A percentile compares a stretch with the other conserved stretches of the same genome.
Evolutionary conservation across 1,140 invertebrate genomes (phyloP).

Genomic region (Archegozetes longisetosus): DNA sequence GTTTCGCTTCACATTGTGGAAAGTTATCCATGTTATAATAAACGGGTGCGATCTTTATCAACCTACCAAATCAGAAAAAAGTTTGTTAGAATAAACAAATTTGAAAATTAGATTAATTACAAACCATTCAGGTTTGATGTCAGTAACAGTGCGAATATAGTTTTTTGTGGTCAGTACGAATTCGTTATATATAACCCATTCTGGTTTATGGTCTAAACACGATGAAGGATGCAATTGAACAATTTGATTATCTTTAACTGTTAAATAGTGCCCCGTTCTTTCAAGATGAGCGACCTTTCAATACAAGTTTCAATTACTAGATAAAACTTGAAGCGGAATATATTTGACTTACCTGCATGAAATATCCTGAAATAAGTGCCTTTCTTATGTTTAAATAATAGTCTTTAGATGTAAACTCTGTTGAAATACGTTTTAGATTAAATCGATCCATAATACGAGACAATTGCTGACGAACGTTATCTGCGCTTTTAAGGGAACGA

Average conservation of each 20-base stretch:
- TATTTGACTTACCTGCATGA: conserved; percentile 84
- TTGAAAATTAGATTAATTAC: conserved; percentile 27
- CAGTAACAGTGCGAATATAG: conserved; percentile 95
- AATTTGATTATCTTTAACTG: conserved; percentile 97
- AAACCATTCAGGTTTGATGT: conserved; percentile 83
- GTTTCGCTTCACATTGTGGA: conserved; percentile 87
- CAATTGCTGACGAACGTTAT: conserved; percentile 65
- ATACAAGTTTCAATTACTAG: not conserved
- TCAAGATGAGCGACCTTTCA: conserved; percentile 79
- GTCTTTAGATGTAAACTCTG: conserved; percentile 96
- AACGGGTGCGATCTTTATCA: conserved; percentile 85
- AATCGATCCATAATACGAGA: conserved; percentile 82
- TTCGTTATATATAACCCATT: conserved; percentile 99
- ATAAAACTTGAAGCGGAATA: not conserved
- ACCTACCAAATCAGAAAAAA: conserved; percentile 40
- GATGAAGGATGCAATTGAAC: conserved; percentile 98
- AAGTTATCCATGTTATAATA: conserved; percentile 98
- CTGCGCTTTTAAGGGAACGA: conserved; percentile 83
- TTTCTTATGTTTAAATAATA: conserved; percentile 99
- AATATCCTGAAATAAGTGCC: conserved; percentile 92
- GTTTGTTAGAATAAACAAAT: conserved; percentile 13
- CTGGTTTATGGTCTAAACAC: conserved; percentile 96
- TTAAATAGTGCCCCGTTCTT: conserved; percentile 87
- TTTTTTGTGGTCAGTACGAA: conserved; percentile 99
- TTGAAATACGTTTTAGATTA: conserved; percentile 76